phyloP scores from a whole-genome alignment of 2,888 invertebrate species.

The Prosopocoilus inquinatus region DNA sequence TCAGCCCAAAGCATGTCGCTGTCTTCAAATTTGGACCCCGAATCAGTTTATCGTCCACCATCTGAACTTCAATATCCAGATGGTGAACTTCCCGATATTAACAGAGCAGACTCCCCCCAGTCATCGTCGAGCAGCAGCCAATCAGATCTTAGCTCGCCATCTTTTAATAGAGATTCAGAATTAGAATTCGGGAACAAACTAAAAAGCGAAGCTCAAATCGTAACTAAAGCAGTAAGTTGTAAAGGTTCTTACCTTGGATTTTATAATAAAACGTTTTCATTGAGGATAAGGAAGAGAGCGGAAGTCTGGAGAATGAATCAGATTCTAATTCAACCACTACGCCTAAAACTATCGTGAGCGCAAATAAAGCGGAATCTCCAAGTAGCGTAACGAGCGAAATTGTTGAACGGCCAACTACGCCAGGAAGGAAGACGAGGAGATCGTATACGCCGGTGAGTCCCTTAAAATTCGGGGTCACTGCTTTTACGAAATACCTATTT shows the following conservation, averaged over 20 bases:
- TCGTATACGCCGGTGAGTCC: conserved; percentile 53
- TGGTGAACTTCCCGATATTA: conserved; percentile 54
- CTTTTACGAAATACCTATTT: neutral
- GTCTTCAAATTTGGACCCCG: conserved; percentile 72
- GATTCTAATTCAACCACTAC: conserved; percentile 76
- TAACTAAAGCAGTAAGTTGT: conserved; percentile 26
- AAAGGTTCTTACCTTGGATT: neutral
- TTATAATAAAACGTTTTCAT: conserved; percentile 2
- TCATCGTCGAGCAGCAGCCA: conserved; percentile 66
- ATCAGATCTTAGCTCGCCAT: conserved; percentile 68
- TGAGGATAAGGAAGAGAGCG: conserved; percentile 57
- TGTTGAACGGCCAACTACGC: conserved; percentile 58
- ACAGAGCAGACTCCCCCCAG: conserved; percentile 68
- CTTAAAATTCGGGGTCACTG: neutral
- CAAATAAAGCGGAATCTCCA: conserved; percentile 53
- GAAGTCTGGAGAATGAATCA: conserved; percentile 71
- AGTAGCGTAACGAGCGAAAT: conserved; percentile 55
- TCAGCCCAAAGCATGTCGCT: conserved; percentile 63
- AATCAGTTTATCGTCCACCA: conserved; percentile 88
- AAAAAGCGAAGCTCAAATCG: conserved; percentile 39
- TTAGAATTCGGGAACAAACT: conserved; percentile 55
- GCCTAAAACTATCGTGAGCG: conserved; percentile 68
- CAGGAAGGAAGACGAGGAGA: conserved; percentile 52
- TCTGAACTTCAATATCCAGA: conserved; percentile 83
- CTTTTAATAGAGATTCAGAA: conserved; percentile 68